Conservation (phyloP, 2,888 invertebrate genomes). For the Magallana nippona region DNA sequence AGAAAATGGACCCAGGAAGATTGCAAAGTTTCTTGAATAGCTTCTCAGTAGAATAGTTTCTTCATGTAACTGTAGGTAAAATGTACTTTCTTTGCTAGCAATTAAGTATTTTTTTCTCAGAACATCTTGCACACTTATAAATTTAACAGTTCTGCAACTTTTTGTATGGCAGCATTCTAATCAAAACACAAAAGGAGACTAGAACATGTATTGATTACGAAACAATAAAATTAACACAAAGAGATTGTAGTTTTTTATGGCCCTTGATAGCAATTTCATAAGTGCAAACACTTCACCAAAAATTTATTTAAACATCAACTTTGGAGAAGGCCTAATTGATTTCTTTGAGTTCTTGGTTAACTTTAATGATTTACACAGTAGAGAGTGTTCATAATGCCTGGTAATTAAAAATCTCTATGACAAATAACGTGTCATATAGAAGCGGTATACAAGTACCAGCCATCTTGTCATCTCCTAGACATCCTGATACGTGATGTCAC, state of each 20-base stretch:
- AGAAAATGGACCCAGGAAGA: neutral
- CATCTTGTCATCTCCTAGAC: neutral
- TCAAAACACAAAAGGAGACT: neutral
- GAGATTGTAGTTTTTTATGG: conserved; percentile 2
- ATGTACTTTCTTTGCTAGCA: no score
- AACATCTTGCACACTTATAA: neutral
- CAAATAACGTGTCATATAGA: neutral
- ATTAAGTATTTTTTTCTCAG: no score
- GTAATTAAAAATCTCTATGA: conserved; percentile 1
- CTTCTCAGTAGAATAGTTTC: no score
- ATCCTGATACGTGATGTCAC: neutral
- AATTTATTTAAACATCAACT: neutral
- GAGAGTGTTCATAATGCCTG: neutral
- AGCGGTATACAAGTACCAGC: neutral
- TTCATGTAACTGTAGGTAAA: no score
- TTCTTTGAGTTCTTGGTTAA: conserved; percentile 24
- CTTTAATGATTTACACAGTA: conserved; percentile 1
- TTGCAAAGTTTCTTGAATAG: no score
- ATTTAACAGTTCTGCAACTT: neutral
- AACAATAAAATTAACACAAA: neutral
- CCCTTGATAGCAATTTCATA: neutral
- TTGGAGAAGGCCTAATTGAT: conserved; percentile 14
- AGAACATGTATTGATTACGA: conserved; percentile 2
- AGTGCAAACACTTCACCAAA: conserved; percentile 9
- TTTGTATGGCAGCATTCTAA: neutral